Evolutionary conservation across 2,113 vertebrate genomes (phyloP).

Genomic region (Thinocorus orbignyianus): DNA sequence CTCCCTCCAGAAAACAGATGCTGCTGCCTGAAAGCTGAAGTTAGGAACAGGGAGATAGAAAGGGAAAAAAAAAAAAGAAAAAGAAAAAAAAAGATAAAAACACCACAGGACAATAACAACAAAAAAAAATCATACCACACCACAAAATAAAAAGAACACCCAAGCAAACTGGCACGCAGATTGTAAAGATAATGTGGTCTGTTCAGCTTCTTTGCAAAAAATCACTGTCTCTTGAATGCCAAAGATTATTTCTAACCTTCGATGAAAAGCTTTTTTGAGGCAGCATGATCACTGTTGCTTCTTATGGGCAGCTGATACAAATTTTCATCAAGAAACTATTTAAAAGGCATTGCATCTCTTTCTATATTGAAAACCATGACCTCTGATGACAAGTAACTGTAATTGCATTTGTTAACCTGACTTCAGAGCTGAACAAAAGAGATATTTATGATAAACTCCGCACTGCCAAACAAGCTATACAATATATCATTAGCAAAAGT

Average conservation of each 20-base stretch:
- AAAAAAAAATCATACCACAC: not conserved
- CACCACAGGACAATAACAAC: no score
- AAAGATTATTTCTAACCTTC: slow-evolving; percentile 17
- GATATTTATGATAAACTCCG: not conserved
- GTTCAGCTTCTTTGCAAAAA: not conserved
- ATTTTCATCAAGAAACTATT: slow-evolving; percentile 40
- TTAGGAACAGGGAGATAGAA: not conserved
- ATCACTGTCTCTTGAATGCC: not conserved
- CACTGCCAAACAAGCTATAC: not conserved
- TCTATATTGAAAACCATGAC: not conserved
- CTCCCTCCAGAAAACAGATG: not conserved
- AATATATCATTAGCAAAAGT: not conserved
- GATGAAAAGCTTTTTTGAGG: not conserved
- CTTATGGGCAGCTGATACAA: not conserved
- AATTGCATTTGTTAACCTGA: slow-evolving; percentile 21
- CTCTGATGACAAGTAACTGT: slow-evolving; percentile 37
- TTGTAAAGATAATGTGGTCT: not conserved
- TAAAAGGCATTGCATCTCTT: not conserved
- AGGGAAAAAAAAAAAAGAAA: not conserved
- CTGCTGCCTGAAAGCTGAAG: not conserved
- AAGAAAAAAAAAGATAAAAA: not conserved
- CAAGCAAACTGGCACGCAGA: not conserved
- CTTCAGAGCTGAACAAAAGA: slow-evolving; percentile 12
- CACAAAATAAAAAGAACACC: not conserved
- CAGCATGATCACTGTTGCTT: not conserved